phyloP scores from a whole-genome alignment of 2,888 invertebrate genomes.

The Drosophila peninsularis region DNA sequence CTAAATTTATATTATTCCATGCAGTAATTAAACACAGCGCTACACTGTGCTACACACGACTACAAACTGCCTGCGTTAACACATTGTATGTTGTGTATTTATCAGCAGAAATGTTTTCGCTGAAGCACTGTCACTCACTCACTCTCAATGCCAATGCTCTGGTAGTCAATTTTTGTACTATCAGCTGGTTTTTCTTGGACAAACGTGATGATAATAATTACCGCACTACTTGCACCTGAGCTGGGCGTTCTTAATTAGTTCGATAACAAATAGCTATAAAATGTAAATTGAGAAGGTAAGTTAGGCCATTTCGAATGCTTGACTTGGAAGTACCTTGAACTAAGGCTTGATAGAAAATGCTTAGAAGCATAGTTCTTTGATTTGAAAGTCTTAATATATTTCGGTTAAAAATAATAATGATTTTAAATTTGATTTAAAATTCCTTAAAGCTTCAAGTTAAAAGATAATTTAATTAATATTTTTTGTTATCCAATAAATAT shows the following conservation, averaged over 20 bases:
- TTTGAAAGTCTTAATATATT: too few relatives aligned
- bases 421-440: too few relatives aligned
- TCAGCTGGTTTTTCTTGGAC: constrained; percentile 35
- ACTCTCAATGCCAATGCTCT: constrained; percentile 31
- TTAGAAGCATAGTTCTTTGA: too few relatives aligned
- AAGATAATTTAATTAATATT: neutral
- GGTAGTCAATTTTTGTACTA: constrained; percentile 22
- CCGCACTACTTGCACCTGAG: neutral
- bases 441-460: neutral
- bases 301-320: too few relatives aligned
- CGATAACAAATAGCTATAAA: neutral
- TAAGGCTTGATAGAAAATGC: too few relatives aligned
- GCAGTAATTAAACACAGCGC: constrained; percentile 31
- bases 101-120: constrained; percentile 13
- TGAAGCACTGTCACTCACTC: constrained; percentile 26
- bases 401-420: too few relatives aligned
- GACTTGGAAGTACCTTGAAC: too few relatives aligned
- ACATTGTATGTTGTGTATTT: constrained; percentile 4
- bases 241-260: neutral
- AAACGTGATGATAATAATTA: constrained; percentile 27
- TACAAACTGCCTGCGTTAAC: constrained; percentile 17
- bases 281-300: neutral
- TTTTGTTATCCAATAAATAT: too few relatives aligned
- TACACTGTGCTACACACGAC: constrained; percentile 37
- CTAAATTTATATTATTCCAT: constrained; percentile 38